These are phyloP conservation scores for Andrena chrysosceles DNA, from an alignment of 2,888 invertebrate species.

Conservation along the genomic window DNA sequence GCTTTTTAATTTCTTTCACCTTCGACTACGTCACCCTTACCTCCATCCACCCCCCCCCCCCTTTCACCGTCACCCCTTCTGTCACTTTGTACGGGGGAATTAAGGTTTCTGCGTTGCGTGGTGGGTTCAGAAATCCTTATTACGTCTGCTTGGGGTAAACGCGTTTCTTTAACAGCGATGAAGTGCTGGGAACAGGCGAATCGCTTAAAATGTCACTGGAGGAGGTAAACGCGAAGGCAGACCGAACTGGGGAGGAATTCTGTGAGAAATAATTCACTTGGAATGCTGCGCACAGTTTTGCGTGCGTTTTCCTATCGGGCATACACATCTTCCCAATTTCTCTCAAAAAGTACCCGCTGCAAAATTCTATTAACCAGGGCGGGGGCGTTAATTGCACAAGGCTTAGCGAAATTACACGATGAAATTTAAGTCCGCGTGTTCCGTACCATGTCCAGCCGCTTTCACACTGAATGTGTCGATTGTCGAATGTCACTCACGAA, in stretches of 20 bases:
- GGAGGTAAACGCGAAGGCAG: neutral
- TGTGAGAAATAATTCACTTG: neutral
- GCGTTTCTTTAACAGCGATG: constrained; percentile 6
- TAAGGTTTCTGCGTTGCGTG: neutral
- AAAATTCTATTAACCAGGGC: neutral
- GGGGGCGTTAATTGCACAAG: constrained; percentile 37
- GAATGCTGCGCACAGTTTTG: neutral
- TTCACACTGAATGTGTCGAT: constrained; percentile 8
- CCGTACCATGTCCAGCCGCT: neutral
- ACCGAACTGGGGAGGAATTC: neutral
- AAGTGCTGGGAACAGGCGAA: neutral
- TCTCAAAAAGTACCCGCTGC: neutral
- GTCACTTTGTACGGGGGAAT: constrained; percentile 35
- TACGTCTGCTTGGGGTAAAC: constrained; percentile 28
- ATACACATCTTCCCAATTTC: neutral
- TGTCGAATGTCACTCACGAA: constrained; percentile 34
- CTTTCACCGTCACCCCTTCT: neutral
- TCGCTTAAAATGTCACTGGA: neutral
- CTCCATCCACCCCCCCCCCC: no score
- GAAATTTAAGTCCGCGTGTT: constrained; percentile 31
- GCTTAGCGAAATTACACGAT: constrained; percentile 30
- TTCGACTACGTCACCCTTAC: constrained; percentile 9
- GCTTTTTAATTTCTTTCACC: constrained; percentile 52
- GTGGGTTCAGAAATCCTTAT: neutral
- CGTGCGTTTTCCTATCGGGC: neutral